phyloP scores from a whole-genome alignment of 1,140 invertebrate genomes.

The Dysdera silvatica region DNA sequence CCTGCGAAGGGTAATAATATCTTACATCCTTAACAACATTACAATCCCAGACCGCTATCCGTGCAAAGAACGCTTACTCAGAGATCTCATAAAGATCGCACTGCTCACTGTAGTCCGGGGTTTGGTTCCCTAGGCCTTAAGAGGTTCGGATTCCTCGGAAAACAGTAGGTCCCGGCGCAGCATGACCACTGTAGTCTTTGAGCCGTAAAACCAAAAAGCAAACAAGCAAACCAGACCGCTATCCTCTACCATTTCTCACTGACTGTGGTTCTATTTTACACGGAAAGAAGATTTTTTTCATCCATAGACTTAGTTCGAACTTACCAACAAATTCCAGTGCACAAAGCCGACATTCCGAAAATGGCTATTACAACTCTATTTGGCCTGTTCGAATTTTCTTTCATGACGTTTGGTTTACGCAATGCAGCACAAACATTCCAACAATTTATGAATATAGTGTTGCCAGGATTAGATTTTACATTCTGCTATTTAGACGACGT shows the following conservation, averaged over 20 bases:
- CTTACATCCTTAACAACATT: too few relatives aligned
- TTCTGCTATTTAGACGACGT: conserved; percentile 33
- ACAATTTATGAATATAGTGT: conserved; percentile 13
- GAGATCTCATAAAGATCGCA: too few relatives aligned
- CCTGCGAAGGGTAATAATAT: too few relatives aligned
- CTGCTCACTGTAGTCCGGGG: too few relatives aligned
- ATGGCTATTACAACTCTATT: conserved; percentile 25
- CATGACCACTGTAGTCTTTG: too few relatives aligned
- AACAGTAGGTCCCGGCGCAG: too few relatives aligned
- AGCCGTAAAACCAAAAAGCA: too few relatives aligned
- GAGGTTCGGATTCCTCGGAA: too few relatives aligned
- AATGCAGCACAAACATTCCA: conserved; percentile 27
- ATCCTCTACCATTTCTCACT: conserved; percentile 17
- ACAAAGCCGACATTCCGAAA: conserved; percentile 16
- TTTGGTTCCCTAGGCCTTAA: too few relatives aligned
- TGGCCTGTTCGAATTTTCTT: conserved; percentile 26
- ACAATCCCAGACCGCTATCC: too few relatives aligned
- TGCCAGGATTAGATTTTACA: conserved; percentile 6
- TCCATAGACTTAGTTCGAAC: conserved; percentile 22
- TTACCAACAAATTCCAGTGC: conserved; percentile 22
- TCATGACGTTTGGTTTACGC: conserved; percentile 30
- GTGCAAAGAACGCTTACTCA: too few relatives aligned
- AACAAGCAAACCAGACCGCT: conserved; percentile 17
- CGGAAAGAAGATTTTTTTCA: conserved; percentile 15
- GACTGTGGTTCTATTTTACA: conserved; percentile 18